These are phyloP conservation scores for Callyntrura sp. DNA, from an alignment of 2,888 invertebrate genomes.

Conservation along the genomic window DNA sequence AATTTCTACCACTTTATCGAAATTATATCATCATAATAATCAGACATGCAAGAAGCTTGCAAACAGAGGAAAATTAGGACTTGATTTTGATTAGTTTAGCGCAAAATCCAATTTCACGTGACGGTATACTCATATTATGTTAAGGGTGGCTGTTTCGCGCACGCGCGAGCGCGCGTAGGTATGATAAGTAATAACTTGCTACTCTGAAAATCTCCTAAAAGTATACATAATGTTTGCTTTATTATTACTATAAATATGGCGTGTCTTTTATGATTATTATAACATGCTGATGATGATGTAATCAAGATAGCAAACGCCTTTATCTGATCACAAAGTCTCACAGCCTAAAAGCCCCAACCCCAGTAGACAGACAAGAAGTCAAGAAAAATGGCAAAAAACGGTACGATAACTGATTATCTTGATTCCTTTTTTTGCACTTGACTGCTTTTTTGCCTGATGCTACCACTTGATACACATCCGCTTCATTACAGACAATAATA, in stretches of 20 bases:
- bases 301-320: slow-evolving; percentile 4
- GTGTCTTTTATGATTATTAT: slow-evolving; percentile 47
- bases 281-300: slow-evolving; percentile 37
- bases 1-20: background rate
- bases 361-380: slow-evolving; percentile 36
- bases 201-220: background rate
- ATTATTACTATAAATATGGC: background rate
- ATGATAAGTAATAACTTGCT: background rate
- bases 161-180: background rate
- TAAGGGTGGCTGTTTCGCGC: background rate
- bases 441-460: slow-evolving; percentile 27
- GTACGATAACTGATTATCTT: slow-evolving; percentile 55
- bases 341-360: background rate
- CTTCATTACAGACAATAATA: slow-evolving; percentile 60
- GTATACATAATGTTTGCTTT: background rate
- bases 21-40: background rate
- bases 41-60: slow-evolving; percentile 40
- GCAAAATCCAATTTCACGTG: slow-evolving; percentile 18
- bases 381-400: slow-evolving; percentile 33
- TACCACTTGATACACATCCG: slow-evolving; percentile 66
- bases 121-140: background rate
- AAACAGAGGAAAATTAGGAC: slow-evolving; percentile 15
- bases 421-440: slow-evolving; percentile 51
- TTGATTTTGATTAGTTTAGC: slow-evolving; percentile 48
- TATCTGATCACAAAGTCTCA: slow-evolving; percentile 30